Evolutionary conservation across 2,888 invertebrate genomes (phyloP), one percentile per base, ranked within the genome.

Genomic region (Incurvaria masculella): DNA sequence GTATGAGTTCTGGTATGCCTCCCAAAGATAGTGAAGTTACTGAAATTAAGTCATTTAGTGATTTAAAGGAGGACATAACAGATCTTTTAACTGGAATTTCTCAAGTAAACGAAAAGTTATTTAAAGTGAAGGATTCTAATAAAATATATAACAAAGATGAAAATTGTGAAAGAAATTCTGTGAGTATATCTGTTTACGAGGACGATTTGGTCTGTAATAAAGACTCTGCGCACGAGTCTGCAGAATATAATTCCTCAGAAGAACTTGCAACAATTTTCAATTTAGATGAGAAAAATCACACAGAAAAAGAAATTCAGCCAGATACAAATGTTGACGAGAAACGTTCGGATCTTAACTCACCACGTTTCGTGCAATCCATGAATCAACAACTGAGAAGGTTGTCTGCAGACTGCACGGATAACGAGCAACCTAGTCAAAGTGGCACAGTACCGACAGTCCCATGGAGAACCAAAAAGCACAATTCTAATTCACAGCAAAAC

Each of bases 241-340:
- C 83, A 49, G 83, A 83, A 62, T 84, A 84, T 59, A 84, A 84
- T 63, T 84, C 84, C 11, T 82, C 83, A 44, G 84, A 84, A 60
- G 84, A 84, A 61, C 66, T 84, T 55, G 83, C 84, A 21, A 83
- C 82, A 57, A 84, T 84, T 58, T 84, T 84, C 61, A 82, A 83
- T 59, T 66, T 69, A 42, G 54, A 54, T 44, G 41, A 47, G 18
- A 47, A 48, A 57, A 56, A 72, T 50, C 14, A 8, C 14, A 3
- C 3, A 14, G 33, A 33, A 43, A 38, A n/a, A 6, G 19, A 21
- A 48, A 23, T 14, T 19, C 42, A 21, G 21, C 44, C n/a, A n/a
- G 27, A 14, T 53, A 55, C 56, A 17, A 68, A 64, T 57, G 53
- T 60, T 10, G 63, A 65, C 44, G 62, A 63, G 48, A 58, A 59